Conservation (phyloP, 2,113 vertebrate species). For the Rhynchomys soricoides region DNA sequence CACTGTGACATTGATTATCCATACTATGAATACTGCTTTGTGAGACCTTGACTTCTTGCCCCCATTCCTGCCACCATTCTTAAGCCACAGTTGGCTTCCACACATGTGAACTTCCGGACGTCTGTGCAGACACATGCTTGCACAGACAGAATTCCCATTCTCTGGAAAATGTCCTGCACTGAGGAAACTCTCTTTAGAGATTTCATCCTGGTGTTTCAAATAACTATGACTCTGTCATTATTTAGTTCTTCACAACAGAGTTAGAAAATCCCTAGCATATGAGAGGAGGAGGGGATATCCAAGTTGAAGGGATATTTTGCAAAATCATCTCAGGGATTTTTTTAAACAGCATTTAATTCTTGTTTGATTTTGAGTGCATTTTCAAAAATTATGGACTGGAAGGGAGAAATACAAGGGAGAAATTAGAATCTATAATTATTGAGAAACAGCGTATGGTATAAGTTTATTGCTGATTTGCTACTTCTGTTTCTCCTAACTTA, state of each 20-base stretch:
- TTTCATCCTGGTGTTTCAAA: not conserved
- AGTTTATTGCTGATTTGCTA: constrained; percentile 3
- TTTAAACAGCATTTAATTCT: not conserved
- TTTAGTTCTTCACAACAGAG: not conserved
- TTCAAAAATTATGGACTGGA: not conserved
- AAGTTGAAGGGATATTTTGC: not conserved
- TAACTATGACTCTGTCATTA: not conserved
- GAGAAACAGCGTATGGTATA: not conserved
- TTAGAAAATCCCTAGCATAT: not conserved
- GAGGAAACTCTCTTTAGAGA: not conserved
- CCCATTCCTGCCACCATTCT: not conserved
- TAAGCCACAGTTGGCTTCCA: not conserved
- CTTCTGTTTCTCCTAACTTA: constrained; percentile 26
- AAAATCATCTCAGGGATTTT: not conserved
- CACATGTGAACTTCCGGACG: not conserved
- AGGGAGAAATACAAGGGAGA: constrained; percentile 23
- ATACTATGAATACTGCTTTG: not conserved
- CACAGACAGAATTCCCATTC: not conserved
- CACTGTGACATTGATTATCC: not conserved
- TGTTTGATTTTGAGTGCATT: not conserved
- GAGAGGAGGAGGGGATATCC: not conserved
- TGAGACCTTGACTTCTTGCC: not conserved
- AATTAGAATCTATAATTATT: not conserved
- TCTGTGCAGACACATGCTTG: not conserved
- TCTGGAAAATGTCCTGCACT: not conserved